Evolutionary conservation across 2,113 vertebrate species (phyloP), one percentile per base, ranked within the genome.

Genomic region (Indri indri): DNA sequence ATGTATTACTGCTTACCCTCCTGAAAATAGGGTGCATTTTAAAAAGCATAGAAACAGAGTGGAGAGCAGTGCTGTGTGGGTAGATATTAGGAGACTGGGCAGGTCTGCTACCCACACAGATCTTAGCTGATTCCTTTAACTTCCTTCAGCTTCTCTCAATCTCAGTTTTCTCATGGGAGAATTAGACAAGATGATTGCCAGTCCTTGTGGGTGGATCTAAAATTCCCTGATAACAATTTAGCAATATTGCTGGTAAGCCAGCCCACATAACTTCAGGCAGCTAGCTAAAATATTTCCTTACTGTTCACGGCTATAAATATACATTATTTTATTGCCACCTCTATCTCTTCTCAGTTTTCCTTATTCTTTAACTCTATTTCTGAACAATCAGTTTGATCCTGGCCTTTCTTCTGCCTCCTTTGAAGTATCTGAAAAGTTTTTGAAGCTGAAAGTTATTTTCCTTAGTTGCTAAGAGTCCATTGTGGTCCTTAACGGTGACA

Each of bases 51-150:
- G 11, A 42, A 47, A 11, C 42, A 17, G 76, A 22, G 45, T 40
- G 20, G 37, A 6, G 23, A 80, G 90, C n/a, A 25, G 68, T 57
- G 12, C 61, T 22, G 0, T 6, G 1, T 47, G 25, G 30, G 57
- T 6, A 8, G 42, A 1, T 1, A 1, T 23, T 10, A 3, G 59
- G 66, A 52, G 63, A 66, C 34, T 37, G 0, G 3, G 27, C 7
- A 11, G 52, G 52, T 59, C 30, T 27, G n/a, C 34, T 45, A 1
- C 59, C 3, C 6, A 12, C 22, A 4, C 12, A 45, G 34, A 47
- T 30, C 65, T 17, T 22, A 20, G 73, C 23, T 22, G 42, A 50
- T 27, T 74, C 27, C 16, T 40, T 79, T 10, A 50, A 34, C 25
- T 68, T 50, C 22, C 50, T 27, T 37, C 16, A 59, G 45, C 45